A percentile compares a stretch with the other conserved stretches of the same genome.
Evolutionary conservation across 2,888 invertebrate genomes (phyloP).

Genomic region (Andrena camellia): DNA sequence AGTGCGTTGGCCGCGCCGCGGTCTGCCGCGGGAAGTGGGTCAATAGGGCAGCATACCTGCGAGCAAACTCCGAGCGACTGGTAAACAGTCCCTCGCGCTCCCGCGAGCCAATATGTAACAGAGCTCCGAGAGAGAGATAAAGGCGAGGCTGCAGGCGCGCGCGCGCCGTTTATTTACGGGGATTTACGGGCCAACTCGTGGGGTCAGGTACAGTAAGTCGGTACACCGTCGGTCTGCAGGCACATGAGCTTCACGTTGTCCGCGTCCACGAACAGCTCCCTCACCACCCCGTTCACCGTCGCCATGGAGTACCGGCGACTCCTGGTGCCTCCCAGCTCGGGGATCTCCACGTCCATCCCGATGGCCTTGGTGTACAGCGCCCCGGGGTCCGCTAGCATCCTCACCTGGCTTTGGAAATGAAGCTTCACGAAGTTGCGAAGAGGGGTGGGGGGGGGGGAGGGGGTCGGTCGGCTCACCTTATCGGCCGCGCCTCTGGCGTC

Average conservation of each 20-base stretch:
- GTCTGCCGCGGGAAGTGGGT: conserved; percentile 24
- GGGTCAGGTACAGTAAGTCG: conserved; percentile 50
- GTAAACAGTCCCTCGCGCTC: conserved; percentile 10
- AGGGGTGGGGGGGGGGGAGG: no score
- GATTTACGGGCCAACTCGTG: no score
- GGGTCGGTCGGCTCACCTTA: conserved; percentile 79
- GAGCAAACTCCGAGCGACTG: conserved; percentile 11
- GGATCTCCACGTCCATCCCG: conserved; percentile 84
- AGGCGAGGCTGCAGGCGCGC: no score
- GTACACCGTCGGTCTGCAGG: conserved; percentile 41
- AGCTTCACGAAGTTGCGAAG: not conserved
- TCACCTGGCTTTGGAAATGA: conserved; percentile 62
- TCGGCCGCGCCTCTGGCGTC: conserved; percentile 80
- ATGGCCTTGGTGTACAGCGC: conserved; percentile 85
- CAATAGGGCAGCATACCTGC: conserved; percentile 39
- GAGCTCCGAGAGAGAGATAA: no score
- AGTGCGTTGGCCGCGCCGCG: conserved; percentile 43
- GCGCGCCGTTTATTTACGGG: no score
- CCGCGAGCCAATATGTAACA: no score
- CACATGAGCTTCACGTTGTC: conserved; percentile 60
- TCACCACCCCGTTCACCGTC: conserved; percentile 85
- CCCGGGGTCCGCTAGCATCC: conserved; percentile 85
- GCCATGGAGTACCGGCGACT: conserved; percentile 86
- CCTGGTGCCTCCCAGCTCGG: conserved; percentile 84
- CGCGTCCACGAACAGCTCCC: conserved; percentile 84